Conservation (phyloP, 2,797 vertebrate species). For the Arnoldichthys spilopterus region DNA sequence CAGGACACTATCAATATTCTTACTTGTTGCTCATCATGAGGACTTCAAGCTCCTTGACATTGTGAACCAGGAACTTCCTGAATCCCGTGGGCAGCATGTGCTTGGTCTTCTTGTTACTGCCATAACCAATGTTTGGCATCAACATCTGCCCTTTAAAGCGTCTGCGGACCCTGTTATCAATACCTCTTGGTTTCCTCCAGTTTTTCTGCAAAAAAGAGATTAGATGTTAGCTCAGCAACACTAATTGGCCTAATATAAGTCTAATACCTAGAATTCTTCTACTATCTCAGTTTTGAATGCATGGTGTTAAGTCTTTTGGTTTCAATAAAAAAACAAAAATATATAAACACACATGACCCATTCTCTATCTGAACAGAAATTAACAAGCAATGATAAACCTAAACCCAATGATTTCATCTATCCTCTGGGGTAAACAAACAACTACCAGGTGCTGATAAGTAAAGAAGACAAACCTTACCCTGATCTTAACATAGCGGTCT, state of each 20-base stretch:
- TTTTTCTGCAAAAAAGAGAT: conserved; percentile 80
- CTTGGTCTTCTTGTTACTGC: conserved; percentile 98
- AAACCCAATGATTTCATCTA: no score
- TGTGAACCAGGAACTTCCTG: conserved; percentile 96
- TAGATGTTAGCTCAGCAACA: no score
- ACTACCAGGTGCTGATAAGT: neutral
- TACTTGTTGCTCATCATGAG: conserved; percentile 99
- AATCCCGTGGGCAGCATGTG: conserved; percentile 96
- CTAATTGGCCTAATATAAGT: no score
- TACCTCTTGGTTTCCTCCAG: conserved; percentile 98
- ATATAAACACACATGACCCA: no score
- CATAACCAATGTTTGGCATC: conserved; percentile 99
- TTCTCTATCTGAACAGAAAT: no score
- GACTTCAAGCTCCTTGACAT: conserved; percentile 95
- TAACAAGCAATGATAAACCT: no score
- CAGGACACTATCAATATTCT: conserved; percentile 59
- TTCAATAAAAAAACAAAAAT: no score
- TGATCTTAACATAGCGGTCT: conserved; percentile 98
- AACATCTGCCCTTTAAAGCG: conserved; percentile 98
- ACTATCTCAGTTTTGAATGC: no score
- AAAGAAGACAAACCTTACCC: conserved; percentile 69
- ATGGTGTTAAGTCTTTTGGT: no score
- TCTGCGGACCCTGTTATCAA: conserved; percentile 96
- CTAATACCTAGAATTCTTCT: no score
- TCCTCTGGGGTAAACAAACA: neutral